Evolutionary conservation across 2,797 vertebrate species (phyloP).

Genomic region (Macropodus opercularis): DNA sequence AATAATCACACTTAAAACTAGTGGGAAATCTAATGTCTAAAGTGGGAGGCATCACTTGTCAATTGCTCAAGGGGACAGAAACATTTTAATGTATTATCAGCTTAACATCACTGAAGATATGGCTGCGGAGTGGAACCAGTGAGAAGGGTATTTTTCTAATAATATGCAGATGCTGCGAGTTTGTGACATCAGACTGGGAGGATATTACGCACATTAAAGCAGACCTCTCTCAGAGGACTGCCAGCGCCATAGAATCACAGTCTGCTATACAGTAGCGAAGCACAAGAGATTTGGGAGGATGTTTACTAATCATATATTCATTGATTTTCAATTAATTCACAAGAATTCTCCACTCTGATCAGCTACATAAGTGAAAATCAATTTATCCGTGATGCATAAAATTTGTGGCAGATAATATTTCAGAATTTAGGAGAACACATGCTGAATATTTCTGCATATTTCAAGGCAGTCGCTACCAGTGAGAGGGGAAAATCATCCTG

Average conservation of each 20-base stretch:
- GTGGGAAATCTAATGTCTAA: constrained; percentile 80
- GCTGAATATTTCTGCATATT: constrained; percentile 72
- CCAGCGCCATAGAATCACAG: constrained; percentile 40
- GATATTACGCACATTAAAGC: constrained; percentile 16
- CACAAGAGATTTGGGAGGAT: constrained; percentile 39
- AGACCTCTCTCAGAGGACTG: constrained; percentile 22
- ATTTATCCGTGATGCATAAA: constrained; percentile 62
- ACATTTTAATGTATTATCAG: constrained; percentile 54
- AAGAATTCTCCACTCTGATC: constrained; percentile 61
- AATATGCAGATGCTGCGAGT: constrained; percentile 25
- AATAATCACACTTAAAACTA: constrained; percentile 81
- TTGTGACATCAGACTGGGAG: constrained; percentile 23
- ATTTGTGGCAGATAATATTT: constrained; percentile 66
- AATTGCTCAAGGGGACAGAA: constrained; percentile 67
- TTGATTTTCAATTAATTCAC: constrained; percentile 65
- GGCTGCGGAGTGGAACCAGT: constrained; percentile 33
- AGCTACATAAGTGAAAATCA: constrained; percentile 64
- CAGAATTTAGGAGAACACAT: constrained; percentile 55
- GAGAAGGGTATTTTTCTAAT: constrained; percentile 34
- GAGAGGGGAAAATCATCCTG: constrained; percentile 66
- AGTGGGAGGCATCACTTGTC: constrained; percentile 78
- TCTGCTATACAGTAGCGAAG: constrained; percentile 14
- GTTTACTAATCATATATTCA: constrained; percentile 71
- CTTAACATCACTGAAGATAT: constrained; percentile 48
- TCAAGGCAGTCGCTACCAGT: constrained; percentile 46